A percentile compares a stretch with the other conserved stretches of the same genome.
Evolutionary conservation across 2,113 vertebrate genomes (phyloP).

Genomic region (Macrotis lagotis): DNA sequence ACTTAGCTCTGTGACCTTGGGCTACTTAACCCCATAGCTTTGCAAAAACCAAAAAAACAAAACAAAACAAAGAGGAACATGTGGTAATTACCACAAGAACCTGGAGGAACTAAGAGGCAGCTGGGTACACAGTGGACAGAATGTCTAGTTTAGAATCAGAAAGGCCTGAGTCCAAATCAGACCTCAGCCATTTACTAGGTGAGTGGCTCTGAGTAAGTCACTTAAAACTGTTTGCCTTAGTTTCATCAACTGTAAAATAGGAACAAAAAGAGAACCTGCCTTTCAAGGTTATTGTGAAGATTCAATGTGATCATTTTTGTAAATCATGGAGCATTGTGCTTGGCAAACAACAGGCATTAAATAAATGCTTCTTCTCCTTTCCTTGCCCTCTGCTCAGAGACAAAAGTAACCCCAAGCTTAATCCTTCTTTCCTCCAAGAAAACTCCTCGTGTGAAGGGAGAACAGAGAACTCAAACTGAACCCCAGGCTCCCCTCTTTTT

Average conservation of each 20-base stretch:
- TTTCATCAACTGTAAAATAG: not conserved
- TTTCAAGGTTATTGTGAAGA: not conserved
- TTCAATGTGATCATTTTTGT: not conserved
- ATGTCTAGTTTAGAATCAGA: not conserved
- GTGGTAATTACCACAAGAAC: not conserved
- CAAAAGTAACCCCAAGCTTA: not conserved
- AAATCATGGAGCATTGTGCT: not conserved
- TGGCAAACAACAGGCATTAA: not conserved
- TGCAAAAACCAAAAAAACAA: no score
- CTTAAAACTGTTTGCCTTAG: not conserved
- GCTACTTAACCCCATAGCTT: no score
- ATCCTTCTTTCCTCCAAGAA: not conserved
- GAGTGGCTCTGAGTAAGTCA: not conserved
- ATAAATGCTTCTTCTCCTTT: not conserved
- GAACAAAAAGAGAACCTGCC: not conserved
- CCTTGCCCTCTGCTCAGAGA: not conserved
- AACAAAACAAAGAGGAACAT: not conserved
- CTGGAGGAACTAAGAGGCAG: not conserved
- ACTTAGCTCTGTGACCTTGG: no score
- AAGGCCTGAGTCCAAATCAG: not conserved
- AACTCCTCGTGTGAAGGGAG: not conserved
- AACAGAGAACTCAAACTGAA: not conserved
- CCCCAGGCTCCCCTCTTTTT: not conserved
- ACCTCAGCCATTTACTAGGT: not conserved
- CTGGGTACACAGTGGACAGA: not conserved